Percentiles rank a stretch among this genome's conserved stretches.
Evolutionary conservation across 2,797 vertebrate genomes (phyloP).

Genomic region (Scomberomorus guttatus): DNA sequence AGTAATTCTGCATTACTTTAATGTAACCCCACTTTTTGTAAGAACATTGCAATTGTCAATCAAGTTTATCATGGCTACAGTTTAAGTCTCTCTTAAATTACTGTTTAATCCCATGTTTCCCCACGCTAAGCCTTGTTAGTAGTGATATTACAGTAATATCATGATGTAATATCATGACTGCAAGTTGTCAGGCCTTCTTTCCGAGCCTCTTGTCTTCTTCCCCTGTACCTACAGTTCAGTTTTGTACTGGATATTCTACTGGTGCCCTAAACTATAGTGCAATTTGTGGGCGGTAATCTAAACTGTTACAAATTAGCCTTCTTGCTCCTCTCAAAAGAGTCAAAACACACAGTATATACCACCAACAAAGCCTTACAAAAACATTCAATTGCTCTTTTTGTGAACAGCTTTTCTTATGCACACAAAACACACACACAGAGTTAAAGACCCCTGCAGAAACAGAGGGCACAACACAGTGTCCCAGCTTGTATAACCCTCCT

Average conservation of each 20-base stretch:
- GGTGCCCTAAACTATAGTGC: not conserved
- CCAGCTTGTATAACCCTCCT: not conserved
- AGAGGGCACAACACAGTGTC: conserved; percentile 7
- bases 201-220: not conserved
- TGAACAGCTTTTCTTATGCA: conserved; percentile 20
- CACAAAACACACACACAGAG: conserved; percentile 6
- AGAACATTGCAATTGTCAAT: not conserved
- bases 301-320: not conserved
- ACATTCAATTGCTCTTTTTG: conserved; percentile 17
- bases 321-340: conserved; percentile 14
- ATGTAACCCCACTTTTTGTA: not conserved
- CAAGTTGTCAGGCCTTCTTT: not conserved
- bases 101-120: not conserved
- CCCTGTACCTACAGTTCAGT: not conserved
- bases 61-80: too few relatives aligned
- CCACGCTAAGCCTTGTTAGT: not conserved
- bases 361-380: conserved; percentile 24
- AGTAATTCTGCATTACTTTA: too few relatives aligned
- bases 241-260: not conserved
- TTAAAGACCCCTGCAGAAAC: conserved; percentile 27
- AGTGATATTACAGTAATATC: not conserved
- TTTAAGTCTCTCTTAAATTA: too few relatives aligned
- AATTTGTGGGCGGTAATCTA: not conserved
- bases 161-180: not conserved
- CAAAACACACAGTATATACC: conserved; percentile 9